Evolutionary conservation across 2,113 vertebrate species (phyloP).

Genomic region (Peromyscus californicus): DNA sequence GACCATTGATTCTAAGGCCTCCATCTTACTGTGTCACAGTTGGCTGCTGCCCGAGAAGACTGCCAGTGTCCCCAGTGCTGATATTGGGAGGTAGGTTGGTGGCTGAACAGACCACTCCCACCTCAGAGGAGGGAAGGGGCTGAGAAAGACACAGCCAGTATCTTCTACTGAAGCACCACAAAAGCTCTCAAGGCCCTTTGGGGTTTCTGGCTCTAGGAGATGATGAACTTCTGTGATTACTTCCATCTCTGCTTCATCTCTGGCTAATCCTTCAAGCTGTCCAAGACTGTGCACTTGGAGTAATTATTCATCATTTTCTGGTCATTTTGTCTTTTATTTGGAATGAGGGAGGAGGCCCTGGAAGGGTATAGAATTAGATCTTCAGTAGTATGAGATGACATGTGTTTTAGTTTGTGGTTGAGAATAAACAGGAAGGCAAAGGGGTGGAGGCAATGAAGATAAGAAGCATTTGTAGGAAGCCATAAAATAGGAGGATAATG

Average conservation of each 20-base stretch:
- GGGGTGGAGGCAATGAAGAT: neutral
- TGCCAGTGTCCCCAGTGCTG: neutral
- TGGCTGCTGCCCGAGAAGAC: neutral
- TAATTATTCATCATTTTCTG: neutral
- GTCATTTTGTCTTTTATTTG: neutral
- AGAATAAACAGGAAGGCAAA: neutral
- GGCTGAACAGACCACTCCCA: neutral
- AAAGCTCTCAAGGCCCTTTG: no score
- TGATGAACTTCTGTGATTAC: neutral
- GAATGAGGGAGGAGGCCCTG: neutral
- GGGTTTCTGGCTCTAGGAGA: neutral
- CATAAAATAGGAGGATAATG: neutral
- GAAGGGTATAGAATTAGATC: neutral
- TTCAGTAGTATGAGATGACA: neutral
- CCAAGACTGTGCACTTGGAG: neutral
- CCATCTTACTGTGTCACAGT: slow-evolving; percentile 27
- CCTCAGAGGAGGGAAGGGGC: neutral
- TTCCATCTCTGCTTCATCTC: neutral
- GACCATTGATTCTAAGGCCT: neutral
- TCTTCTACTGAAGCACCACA: rapidly evolving
- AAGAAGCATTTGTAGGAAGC: neutral
- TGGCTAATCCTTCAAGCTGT: neutral
- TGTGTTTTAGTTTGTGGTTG: neutral
- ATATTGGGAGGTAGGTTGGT: neutral
- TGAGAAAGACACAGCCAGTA: neutral